A percentile compares a stretch with the other conserved stretches of the same genome.
These are phyloP conservation scores for Cheilosia vulpina DNA, from an alignment of 2,888 invertebrate species.

Conservation along the genomic window DNA sequence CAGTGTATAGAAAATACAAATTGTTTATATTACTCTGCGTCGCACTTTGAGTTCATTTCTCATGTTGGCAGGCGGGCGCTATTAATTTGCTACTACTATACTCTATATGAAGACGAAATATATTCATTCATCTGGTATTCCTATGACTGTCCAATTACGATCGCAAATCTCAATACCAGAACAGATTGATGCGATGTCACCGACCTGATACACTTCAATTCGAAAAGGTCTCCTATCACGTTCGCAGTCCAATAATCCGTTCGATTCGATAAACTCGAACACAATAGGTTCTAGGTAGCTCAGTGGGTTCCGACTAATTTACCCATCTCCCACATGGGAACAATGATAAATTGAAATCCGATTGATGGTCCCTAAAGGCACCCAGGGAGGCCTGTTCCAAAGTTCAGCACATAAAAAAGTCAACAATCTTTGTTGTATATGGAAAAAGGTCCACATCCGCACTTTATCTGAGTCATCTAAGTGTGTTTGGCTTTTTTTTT, in stretches of 20 bases:
- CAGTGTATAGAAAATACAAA: slow-evolving; percentile 9
- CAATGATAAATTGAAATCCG: slow-evolving; percentile 72
- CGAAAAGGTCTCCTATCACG: slow-evolving; percentile 34
- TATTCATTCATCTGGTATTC: slow-evolving; percentile 15
- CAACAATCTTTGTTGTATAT: slow-evolving; percentile 59
- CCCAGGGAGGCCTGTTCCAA: slow-evolving; percentile 45
- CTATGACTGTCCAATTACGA: not conserved
- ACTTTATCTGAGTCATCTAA: slow-evolving; percentile 66
- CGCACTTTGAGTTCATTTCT: slow-evolving; percentile 27
- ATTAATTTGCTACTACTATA: slow-evolving; percentile 12
- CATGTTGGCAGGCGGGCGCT: slow-evolving; percentile 25
- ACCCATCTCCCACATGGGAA: slow-evolving; percentile 59
- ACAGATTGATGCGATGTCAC: slow-evolving; percentile 48
- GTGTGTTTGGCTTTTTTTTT: slow-evolving; percentile 18
- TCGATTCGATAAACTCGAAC: slow-evolving; percentile 55
- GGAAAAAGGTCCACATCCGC: slow-evolving; percentile 53
- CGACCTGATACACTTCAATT: slow-evolving; percentile 3
- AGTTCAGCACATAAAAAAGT: slow-evolving; percentile 66
- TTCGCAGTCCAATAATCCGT: slow-evolving; percentile 47
- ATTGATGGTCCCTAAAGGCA: slow-evolving; percentile 64
- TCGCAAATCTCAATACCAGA: slow-evolving; percentile 25
- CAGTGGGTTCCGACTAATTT: slow-evolving; percentile 42
- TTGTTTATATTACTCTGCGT: slow-evolving; percentile 30
- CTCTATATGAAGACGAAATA: slow-evolving; percentile 4
- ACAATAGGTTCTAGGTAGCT: slow-evolving; percentile 19